Base-by-base conservation (phyloP, 1,140 invertebrate species). In the Anagrus nilaparvatae region DNA sequence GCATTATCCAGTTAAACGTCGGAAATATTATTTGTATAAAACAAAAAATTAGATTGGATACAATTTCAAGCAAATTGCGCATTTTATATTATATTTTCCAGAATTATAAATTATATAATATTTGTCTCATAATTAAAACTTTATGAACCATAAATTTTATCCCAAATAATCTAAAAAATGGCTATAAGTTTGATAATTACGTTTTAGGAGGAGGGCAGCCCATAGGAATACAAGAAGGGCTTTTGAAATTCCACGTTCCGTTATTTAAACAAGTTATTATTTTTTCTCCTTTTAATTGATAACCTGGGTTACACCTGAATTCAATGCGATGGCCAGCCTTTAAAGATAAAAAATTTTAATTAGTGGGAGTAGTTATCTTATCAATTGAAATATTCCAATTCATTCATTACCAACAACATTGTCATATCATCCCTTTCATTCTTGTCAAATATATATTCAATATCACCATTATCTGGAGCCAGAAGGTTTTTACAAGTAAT, bases 261-360 rank as follows among this genome's bases (percentile, higher is more conserved):
- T 60, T 62, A 23, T 65, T 53, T 4, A 63, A 40, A 44, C 75
- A 77, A 1, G 65, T 73, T 20, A 73, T 37, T 5, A 65, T 49
- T 23, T 46, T 48, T 32, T 67, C 54, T 5, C 71, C 72, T 4
- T 52, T 43, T 12, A 73, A 44, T 32, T 53, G 56, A 34, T 61
- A 70, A 12, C 67, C 67, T 4, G 48, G 29, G 25, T 61, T 46
- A 42, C 74, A 76, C 31, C 53, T 60, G 23, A 75, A 63, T 43
- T 71, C 69, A 13, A 71, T 44, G 47, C 69, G 67, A 19, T 70
- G 65, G 0, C 65, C 68, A 20, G 60, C 56, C 56, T 60, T 40
- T 17, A 23, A 49, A 49, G 12, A 12, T 3, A 24, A 19, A 31
- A 39, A 38, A 42, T 27, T 42, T 14, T 17, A 17, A 24, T 36